Evolutionary conservation across 2,797 vertebrate genomes (phyloP).

Genomic region (Sternotherus odoratus): DNA sequence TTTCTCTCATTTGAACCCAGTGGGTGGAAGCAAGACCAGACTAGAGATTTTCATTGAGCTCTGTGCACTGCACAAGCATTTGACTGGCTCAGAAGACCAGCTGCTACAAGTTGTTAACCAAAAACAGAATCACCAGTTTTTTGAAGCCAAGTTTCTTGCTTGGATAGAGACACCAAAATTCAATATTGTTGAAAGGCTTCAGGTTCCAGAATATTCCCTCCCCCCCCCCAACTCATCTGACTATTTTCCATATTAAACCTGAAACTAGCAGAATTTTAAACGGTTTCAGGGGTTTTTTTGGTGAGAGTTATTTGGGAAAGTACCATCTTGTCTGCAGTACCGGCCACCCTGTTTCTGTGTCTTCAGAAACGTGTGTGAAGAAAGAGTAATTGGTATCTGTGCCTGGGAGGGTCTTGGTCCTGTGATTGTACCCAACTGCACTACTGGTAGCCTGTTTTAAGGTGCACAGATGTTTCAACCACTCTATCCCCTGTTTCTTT

Average conservation of each 20-base stretch:
- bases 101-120: neutral
- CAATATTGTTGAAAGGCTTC: neutral
- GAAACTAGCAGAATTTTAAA: neutral
- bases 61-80: neutral
- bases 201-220: neutral
- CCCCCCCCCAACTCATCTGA: neutral
- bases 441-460: slow-evolving; percentile 59
- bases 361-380: neutral
- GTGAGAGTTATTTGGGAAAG: neutral
- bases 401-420: neutral
- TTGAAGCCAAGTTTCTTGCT: neutral
- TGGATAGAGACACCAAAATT: neutral
- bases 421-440: neutral
- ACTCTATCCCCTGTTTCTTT: slow-evolving; percentile 22
- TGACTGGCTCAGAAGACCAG: slow-evolving; percentile 1
- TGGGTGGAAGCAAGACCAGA: slow-evolving; percentile 36
- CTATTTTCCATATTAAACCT: neutral
- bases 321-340: neutral
- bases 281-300: neutral
- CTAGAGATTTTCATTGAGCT: neutral
- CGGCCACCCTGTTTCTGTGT: neutral
- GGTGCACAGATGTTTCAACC: slow-evolving; percentile 61
- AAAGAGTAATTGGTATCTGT: neutral
- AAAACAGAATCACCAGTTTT: neutral
- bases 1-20: neutral